These are phyloP conservation scores for Eptatretus atami DNA, from an alignment of 2,797 vertebrate genomes.

Conservation along the genomic window DNA sequence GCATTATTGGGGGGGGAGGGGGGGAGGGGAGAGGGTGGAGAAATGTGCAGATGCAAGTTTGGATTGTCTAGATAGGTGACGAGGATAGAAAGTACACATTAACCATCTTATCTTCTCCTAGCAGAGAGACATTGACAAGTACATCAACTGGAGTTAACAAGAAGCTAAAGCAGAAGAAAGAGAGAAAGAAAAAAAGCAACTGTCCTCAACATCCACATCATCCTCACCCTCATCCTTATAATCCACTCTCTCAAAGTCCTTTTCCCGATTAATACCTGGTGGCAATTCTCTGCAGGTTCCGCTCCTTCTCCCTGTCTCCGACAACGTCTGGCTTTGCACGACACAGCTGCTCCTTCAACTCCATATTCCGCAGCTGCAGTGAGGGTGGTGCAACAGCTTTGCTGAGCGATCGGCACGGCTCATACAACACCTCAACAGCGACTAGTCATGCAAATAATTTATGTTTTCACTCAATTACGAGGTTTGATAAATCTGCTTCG, in stretches of 20 bases:
- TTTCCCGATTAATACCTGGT: conserved; percentile 34
- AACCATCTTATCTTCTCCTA: too few species aligned
- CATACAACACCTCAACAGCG: background rate
- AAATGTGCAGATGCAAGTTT: too few species aligned
- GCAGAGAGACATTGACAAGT: background rate
- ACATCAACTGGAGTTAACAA: background rate
- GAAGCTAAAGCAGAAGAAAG: background rate
- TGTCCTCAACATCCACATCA: too few species aligned
- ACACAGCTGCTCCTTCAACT: conserved; percentile 59
- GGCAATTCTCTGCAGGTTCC: conserved; percentile 44
- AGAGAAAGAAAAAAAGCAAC: background rate
- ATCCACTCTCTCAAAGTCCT: background rate
- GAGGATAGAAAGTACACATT: too few species aligned
- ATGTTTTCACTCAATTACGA: background rate
- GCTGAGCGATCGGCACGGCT: conserved; percentile 1
- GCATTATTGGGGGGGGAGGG: too few species aligned
- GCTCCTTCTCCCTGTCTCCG: conserved; percentile 37
- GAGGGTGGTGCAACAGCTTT: conserved; percentile 10
- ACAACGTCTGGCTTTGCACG: conserved; percentile 52
- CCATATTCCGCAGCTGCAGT: conserved; percentile 31
- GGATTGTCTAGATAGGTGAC: too few species aligned
- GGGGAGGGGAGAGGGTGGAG: too few species aligned
- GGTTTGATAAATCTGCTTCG: background rate
- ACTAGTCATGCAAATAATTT: background rate
- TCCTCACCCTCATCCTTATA: background rate